These are phyloP conservation scores for Chydorus sphaericus DNA, from an alignment of 2,888 invertebrate genomes.

Conservation along the genomic window DNA sequence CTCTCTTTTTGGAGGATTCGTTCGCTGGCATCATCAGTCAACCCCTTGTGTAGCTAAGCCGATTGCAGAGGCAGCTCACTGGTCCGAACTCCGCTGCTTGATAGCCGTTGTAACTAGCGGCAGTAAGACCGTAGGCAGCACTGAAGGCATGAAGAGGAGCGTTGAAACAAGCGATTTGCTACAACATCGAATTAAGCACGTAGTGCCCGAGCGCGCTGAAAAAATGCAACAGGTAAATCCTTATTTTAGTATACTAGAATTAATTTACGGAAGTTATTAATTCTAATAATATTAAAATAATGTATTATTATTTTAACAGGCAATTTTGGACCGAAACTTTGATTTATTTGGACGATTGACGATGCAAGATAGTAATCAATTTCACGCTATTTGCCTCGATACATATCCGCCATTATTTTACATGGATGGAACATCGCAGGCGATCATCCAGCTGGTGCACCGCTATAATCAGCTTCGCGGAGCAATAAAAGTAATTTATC, in stretches of 20 bases:
- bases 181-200: slow-evolving; percentile 49
- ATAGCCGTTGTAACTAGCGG: slow-evolving; percentile 58
- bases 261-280: not conserved
- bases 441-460: slow-evolving; percentile 65
- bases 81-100: slow-evolving; percentile 79
- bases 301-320: slow-evolving; percentile 24
- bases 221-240: slow-evolving; percentile 35
- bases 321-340: slow-evolving; percentile 59
- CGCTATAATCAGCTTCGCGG: slow-evolving; percentile 56
- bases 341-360: slow-evolving; percentile 74
- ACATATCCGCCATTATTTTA: slow-evolving; percentile 88
- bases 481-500: slow-evolving; percentile 38
- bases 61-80: slow-evolving; percentile 56
- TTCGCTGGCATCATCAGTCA: slow-evolving; percentile 68
- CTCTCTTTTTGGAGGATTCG: slow-evolving; percentile 87
- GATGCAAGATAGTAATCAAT: slow-evolving; percentile 94
- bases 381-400: slow-evolving; percentile 86
- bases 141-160: slow-evolving; percentile 71
- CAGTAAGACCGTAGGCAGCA: slow-evolving; percentile 71
- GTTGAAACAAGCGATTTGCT: slow-evolving; percentile 70
- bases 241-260: not conserved
- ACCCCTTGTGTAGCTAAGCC: slow-evolving; percentile 60
- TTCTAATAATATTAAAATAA: not conserved
- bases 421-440: slow-evolving; percentile 74
- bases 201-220: slow-evolving; percentile 55